Evolutionary conservation across 2,888 invertebrate species (phyloP), one percentile per base, ranked within the genome.

Genomic region (Cheilosia vernalis): DNA sequence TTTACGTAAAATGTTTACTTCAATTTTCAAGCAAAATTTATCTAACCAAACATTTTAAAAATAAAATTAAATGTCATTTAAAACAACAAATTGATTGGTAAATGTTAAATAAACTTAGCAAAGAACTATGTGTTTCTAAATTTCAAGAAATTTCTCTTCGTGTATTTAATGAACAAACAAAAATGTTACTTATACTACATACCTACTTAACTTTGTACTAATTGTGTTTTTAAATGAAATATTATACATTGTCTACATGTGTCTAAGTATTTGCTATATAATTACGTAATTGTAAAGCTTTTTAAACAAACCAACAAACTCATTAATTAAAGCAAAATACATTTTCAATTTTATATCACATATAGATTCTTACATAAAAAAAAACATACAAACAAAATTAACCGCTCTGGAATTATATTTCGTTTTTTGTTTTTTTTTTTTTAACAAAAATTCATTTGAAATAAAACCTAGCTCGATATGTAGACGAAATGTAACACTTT

Each of bases 231-330:
- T 58, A 63, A 70, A 60, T 60, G 42, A 81, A 81, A 76, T 85
- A 85, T 63, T 72, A 51, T 51, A 27, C 76, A 81, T 85, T 85
- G 81, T 85, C 81, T 85, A 81, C 81, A 85, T 85, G 85, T 85
- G 85, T 85, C 85, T 85, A 85, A 78, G 80, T 80, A 84, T 74
- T 84, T 84, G 80, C 84, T 74, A 70, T 64, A 67, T 73, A 73
- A 47, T 80, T 80, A 73, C 73, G 13, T 79, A 74, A 80, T 80
- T 79, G 74, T 74, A 53, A 66, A 67, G 61, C 42, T 51, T 83
- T 44, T 83, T 49, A 60, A 72, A 56, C 13, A 42, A 58, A 64
- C 37, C 4, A 49, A 49, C 61, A 55, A 24, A 63, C 40, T 77
- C 63, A 84, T 56, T 74, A 74, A 69, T 70, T 42, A 69, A 67